Evolutionary conservation across 2,888 invertebrate species (phyloP).

Genomic region (Ornithoptera alexandrae): DNA sequence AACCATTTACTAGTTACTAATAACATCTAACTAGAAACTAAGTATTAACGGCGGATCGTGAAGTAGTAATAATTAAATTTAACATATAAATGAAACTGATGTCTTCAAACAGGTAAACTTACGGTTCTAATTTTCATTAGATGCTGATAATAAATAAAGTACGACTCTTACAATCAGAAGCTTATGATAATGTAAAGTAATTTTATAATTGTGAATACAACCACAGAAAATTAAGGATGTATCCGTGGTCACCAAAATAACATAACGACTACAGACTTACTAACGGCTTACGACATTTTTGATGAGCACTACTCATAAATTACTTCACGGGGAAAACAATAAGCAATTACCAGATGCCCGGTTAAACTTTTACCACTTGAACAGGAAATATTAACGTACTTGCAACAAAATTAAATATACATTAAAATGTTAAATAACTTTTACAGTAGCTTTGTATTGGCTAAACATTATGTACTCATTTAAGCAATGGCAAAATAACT

Average conservation of each 20-base stretch:
- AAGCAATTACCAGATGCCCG: constrained; percentile 12
- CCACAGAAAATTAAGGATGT: background rate
- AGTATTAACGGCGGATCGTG: no score
- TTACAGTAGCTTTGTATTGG: background rate
- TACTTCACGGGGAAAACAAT: constrained; percentile 18
- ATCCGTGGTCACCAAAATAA: background rate
- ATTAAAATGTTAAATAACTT: background rate
- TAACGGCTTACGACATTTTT: constrained; percentile 2
- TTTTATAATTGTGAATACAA: background rate
- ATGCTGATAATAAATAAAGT: no score
- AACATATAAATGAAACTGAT: no score
- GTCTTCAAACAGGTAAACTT: no score
- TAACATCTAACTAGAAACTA: no score
- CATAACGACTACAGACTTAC: constrained; percentile 3
- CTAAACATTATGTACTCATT: background rate
- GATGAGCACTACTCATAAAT: constrained; percentile 17
- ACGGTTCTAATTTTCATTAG: no score
- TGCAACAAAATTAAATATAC: constrained; percentile 34
- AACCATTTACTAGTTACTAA: no score
- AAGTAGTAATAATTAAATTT: no score
- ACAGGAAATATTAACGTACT: constrained; percentile 33
- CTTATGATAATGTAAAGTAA: background rate
- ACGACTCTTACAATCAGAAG: no score
- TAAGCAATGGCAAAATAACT: no score
- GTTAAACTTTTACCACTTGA: constrained; percentile 7